Conservation (phyloP, 1,140 invertebrate genomes). For the Heliconius melpomene region DNA sequence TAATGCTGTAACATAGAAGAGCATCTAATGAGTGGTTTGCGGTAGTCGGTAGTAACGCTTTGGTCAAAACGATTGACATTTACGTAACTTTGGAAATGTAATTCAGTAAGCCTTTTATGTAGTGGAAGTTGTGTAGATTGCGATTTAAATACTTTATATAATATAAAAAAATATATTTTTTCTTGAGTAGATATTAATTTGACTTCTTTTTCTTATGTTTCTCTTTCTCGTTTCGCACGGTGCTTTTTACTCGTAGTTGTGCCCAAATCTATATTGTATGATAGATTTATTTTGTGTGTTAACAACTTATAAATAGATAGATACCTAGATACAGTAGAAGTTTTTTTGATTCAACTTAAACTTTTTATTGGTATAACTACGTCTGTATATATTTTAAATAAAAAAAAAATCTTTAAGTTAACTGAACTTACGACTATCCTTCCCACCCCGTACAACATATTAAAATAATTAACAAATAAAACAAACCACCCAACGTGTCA, state of each 20-base stretch:
- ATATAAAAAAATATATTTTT: background rate
- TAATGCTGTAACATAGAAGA: slow-evolving; percentile 19
- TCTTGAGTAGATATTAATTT: background rate
- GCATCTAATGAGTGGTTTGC: slow-evolving; percentile 16
- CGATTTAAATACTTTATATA: slow-evolving; percentile 13
- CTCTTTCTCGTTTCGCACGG: no score
- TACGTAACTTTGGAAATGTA: slow-evolving; percentile 15
- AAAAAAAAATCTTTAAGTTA: no score
- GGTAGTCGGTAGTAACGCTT: background rate
- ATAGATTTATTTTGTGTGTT: no score
- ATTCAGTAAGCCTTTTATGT: background rate
- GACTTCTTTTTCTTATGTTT: background rate
- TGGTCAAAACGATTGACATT: slow-evolving; percentile 1
- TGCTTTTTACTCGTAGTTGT: no score
- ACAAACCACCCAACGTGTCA: slow-evolving; percentile 19
- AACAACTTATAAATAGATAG: no score
- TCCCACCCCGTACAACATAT: background rate
- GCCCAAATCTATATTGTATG: no score
- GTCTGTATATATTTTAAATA: no score
- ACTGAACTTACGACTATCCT: no score
- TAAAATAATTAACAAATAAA: background rate
- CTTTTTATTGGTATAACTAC: no score
- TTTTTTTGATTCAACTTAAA: no score
- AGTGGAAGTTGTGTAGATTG: background rate
- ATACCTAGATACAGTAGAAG: no score